Evolutionary conservation across 1,140 invertebrate genomes (phyloP).

Genomic region (Trichoplusia ni): DNA sequence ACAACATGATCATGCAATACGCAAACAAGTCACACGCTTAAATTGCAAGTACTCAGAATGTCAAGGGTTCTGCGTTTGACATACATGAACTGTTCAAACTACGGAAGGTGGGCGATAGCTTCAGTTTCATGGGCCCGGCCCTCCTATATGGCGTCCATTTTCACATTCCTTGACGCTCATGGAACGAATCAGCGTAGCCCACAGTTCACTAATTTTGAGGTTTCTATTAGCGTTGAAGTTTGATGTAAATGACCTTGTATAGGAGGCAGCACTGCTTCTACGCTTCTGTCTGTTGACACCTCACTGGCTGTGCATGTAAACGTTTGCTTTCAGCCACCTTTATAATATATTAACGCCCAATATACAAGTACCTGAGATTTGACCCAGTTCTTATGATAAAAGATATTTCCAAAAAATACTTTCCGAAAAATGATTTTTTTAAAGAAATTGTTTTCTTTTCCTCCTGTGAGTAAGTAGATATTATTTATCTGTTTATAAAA

Average conservation of each 20-base stretch:
- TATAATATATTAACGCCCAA: slow-evolving; percentile 1
- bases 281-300: slow-evolving; percentile 48
- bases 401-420: too few species aligned
- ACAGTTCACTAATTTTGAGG: slow-evolving; percentile 2
- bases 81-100: slow-evolving; percentile 23
- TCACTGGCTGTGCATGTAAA: slow-evolving; percentile 52
- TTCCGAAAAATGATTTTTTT: too few species aligned
- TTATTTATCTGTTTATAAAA: too few species aligned
- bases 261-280: slow-evolving; percentile 50
- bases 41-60: not conserved
- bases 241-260: not conserved
- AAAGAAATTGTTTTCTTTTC: too few species aligned
- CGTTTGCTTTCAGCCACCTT: slow-evolving; percentile 31
- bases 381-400: too few species aligned
- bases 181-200: too few species aligned
- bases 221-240: not conserved
- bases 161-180: not conserved
- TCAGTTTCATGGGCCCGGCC: slow-evolving; percentile 59
- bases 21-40: slow-evolving; percentile 6
- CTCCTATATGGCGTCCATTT: not conserved
- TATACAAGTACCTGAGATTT: slow-evolving; percentile 3
- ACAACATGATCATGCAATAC: too few species aligned
- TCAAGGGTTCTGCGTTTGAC: slow-evolving; percentile 17
- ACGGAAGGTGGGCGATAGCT: slow-evolving; percentile 48
- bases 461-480: too few species aligned